These are phyloP conservation scores for Pycnonotus jocosus DNA, from an alignment of 2,113 vertebrate genomes.

Conservation along the genomic window DNA sequence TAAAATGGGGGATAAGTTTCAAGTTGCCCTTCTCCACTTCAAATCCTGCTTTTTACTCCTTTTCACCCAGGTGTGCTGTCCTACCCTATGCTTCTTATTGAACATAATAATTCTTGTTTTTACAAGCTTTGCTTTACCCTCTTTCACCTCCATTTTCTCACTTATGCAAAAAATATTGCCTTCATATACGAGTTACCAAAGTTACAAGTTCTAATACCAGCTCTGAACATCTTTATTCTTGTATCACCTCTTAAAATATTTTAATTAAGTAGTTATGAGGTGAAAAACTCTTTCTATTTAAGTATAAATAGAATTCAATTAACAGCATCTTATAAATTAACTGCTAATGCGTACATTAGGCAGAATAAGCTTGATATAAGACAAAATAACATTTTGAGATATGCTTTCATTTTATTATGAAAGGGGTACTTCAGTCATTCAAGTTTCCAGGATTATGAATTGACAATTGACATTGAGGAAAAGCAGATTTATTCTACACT, in stretches of 20 bases:
- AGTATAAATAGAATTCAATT: background rate
- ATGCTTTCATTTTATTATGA: background rate
- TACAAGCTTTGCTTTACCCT: background rate
- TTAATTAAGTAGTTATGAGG: background rate
- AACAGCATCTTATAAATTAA: background rate
- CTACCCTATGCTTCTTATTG: background rate
- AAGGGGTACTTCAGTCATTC: background rate
- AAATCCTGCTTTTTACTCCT: background rate
- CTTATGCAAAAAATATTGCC: background rate
- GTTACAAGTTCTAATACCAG: background rate
- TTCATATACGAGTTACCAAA: background rate
- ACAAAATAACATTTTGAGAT: background rate
- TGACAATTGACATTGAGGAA: background rate
- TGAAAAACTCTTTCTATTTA: background rate
- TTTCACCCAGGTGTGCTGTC: background rate
- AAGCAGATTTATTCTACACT: background rate
- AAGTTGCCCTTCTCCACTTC: background rate
- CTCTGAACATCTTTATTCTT: background rate
- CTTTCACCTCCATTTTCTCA: background rate
- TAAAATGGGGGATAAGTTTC: background rate
- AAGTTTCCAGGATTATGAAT: background rate
- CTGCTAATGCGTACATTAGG: background rate
- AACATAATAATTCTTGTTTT: background rate
- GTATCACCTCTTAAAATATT: background rate
- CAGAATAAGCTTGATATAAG: background rate